A percentile compares a stretch with the other conserved stretches of the same genome.
phyloP scores from a whole-genome alignment of 2,888 invertebrate species.

The Tetheella fluctuosa region DNA sequence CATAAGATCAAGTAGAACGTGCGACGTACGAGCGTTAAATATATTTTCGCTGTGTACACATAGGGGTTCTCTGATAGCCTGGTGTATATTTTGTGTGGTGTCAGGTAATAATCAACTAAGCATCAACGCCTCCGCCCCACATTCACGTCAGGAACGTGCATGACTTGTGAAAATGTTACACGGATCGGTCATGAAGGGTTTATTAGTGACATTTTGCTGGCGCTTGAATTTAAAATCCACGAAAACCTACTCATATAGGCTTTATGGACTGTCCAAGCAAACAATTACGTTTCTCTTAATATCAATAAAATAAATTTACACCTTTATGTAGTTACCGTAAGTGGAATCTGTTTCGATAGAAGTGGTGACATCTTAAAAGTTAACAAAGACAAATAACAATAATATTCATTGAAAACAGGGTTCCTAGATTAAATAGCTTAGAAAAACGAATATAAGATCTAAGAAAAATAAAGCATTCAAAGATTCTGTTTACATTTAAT shows the following conservation, averaged over 20 bases:
- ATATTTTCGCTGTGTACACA: neutral
- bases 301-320: neutral
- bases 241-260: neutral
- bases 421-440: neutral
- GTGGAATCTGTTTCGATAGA: neutral
- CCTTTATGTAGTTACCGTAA: too few species aligned
- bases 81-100: conserved; percentile 3
- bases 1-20: neutral
- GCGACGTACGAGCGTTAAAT: neutral
- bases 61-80: neutral
- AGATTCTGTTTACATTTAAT: neutral
- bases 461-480: neutral
- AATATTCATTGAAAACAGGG: neutral
- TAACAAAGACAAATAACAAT: neutral
- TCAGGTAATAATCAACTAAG: conserved; percentile 5
- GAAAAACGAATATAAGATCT: neutral
- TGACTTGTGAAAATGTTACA: conserved; percentile 2
- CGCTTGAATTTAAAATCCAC: neutral
- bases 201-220: neutral
- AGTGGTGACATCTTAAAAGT: neutral
- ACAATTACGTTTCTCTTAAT: neutral
- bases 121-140: neutral
- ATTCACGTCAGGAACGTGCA: neutral
- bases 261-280: neutral
- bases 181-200: neutral